Conservation (phyloP, 2,888 invertebrate genomes). For the Aphidius colemani region DNA sequence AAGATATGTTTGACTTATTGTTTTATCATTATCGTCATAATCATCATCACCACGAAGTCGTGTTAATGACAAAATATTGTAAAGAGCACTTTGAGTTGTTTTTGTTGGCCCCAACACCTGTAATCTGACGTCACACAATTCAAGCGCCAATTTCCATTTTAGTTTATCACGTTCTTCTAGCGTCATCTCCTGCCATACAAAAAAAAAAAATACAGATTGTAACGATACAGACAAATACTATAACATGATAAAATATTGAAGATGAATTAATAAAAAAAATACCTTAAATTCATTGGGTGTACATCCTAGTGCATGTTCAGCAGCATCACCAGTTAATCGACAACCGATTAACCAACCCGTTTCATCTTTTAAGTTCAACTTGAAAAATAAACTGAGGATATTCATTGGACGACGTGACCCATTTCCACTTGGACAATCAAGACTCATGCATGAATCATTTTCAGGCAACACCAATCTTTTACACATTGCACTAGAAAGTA, state of each 20-base stretch:
- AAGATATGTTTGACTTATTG: too few relatives aligned
- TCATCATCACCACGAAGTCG: constrained; percentile 29
- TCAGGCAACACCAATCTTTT: constrained; percentile 43
- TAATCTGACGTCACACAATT: constrained; percentile 48
- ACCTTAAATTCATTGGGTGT: constrained; percentile 48
- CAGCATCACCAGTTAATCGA: constrained; percentile 46
- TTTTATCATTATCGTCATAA: not conserved
- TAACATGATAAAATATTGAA: not conserved
- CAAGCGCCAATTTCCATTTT: constrained; percentile 46
- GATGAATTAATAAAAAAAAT: constrained; percentile 19
- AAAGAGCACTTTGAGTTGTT: constrained; percentile 44
- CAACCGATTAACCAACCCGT: constrained; percentile 58
- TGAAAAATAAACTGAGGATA: constrained; percentile 44
- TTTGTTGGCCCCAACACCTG: constrained; percentile 53
- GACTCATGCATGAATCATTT: constrained; percentile 55
- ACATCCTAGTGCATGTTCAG: constrained; percentile 48
- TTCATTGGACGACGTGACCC: constrained; percentile 49
- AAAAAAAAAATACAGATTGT: not conserved
- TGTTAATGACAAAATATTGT: constrained; percentile 51
- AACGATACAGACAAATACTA: too few relatives aligned
- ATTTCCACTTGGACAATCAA: constrained; percentile 55
- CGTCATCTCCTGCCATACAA: constrained; percentile 43
- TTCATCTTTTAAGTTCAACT: constrained; percentile 52
- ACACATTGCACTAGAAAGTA: constrained; percentile 49
- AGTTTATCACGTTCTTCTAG: constrained; percentile 42